phyloP scores from a whole-genome alignment of 2,113 vertebrate species.

The Oryzias javanicus region DNA sequence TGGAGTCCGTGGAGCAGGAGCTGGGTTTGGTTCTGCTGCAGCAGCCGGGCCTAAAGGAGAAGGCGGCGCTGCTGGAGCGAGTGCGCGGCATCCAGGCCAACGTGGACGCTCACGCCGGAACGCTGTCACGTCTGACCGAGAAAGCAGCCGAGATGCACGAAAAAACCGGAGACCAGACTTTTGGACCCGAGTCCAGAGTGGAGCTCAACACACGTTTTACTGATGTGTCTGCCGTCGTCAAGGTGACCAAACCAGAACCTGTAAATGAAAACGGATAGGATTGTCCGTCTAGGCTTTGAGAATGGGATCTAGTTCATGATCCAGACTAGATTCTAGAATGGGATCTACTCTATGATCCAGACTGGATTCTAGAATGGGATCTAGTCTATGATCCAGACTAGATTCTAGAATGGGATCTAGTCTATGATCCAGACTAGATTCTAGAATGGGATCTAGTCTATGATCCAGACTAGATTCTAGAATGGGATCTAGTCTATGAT shows the following conservation, averaged over 20 bases:
- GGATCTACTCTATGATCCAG: no score
- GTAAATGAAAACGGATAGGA: no score
- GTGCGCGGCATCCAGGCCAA: constrained; percentile 86
- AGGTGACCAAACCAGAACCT: constrained; percentile 75
- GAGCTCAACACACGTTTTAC: constrained; percentile 86
- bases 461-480: no score
- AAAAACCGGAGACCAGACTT: constrained; percentile 84
- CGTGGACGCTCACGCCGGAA: constrained; percentile 78
- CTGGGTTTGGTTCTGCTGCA: constrained; percentile 81
- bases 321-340: no score
- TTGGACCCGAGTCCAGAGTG: constrained; percentile 80
- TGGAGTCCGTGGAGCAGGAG: constrained; percentile 86
- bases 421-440: no score
- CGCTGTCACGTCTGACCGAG: constrained; percentile 77
- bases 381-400: no score
- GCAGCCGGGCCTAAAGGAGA: constrained; percentile 90
- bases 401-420: no score
- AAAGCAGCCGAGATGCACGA: constrained; percentile 85
- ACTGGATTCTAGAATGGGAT: no score
- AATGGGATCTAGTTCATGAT: no score
- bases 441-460: no score
- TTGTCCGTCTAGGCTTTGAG: no score
- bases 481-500: no score
- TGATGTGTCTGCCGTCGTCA: constrained; percentile 87
- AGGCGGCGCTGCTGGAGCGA: constrained; percentile 85